Conservation (phyloP, 2,797 vertebrate species). For the Tenualosa thibaudeaui region DNA sequence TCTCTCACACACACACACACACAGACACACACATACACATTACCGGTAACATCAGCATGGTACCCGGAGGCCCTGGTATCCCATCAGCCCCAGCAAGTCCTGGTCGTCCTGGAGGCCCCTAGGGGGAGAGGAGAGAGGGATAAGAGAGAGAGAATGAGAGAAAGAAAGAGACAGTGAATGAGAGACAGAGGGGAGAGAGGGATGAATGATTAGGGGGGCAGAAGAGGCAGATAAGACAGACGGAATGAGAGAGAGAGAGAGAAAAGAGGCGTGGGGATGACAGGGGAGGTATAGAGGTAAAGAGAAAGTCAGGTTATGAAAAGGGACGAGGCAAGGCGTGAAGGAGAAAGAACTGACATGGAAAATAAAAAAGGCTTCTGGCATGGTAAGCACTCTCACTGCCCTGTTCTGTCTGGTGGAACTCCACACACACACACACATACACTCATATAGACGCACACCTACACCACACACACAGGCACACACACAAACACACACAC, state of each 20-base stretch:
- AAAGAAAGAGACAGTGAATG: background rate
- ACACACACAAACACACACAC: too few species aligned
- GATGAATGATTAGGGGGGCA: too few species aligned
- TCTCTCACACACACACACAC: slow-evolving; percentile 18
- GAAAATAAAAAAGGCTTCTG: background rate
- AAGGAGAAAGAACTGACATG: background rate
- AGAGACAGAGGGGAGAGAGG: background rate
- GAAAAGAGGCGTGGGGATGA: background rate
- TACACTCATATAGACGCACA: too few species aligned
- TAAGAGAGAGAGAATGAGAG: background rate
- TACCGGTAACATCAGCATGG: slow-evolving; percentile 93
- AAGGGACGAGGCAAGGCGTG: background rate
- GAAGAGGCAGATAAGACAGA: too few species aligned
- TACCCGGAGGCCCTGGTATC: slow-evolving; percentile 91
- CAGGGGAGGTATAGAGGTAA: slow-evolving; percentile 28
- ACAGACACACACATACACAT: slow-evolving; percentile 18
- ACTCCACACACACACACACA: too few species aligned
- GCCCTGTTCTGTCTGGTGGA: background rate
- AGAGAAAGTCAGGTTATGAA: slow-evolving; percentile 23
- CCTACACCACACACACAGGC: too few species aligned
- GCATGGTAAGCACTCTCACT: background rate
- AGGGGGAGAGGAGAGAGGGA: background rate
- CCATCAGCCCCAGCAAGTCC: slow-evolving; percentile 93
- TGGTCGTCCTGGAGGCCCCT: slow-evolving; percentile 88
- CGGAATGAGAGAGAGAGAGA: background rate